Conservation (phyloP, 35 echinoderm and acorn worm genomes). For the Lytechinus pictus region DNA sequence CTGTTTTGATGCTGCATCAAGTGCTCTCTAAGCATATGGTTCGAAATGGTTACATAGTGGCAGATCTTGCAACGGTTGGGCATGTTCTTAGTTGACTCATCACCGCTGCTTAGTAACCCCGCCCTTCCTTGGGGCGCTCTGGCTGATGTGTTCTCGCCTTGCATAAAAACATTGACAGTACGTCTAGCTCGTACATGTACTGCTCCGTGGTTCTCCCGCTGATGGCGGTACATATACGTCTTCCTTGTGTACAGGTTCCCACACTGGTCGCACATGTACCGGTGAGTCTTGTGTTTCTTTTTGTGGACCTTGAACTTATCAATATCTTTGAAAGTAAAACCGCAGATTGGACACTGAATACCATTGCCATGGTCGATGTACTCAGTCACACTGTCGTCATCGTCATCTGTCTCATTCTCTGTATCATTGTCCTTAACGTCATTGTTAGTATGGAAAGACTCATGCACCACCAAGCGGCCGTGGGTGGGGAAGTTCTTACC, state of each 20-base stretch:
- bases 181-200: background rate
- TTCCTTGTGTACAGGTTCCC: background rate
- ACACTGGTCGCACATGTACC: background rate
- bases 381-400: background rate
- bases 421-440: background rate
- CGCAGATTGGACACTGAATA: background rate
- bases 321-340: background rate
- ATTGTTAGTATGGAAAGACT: background rate
- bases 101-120: background rate
- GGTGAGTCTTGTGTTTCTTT: conserved; percentile 13
- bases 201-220: background rate
- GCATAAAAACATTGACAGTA: background rate
- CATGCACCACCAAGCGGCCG: conserved; percentile 19
- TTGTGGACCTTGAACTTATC: background rate
- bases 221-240: background rate
- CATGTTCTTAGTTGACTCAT: background rate
- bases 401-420: background rate
- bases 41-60: background rate
- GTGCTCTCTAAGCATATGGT: background rate
- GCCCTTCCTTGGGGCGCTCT: background rate
- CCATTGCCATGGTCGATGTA: background rate
- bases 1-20: background rate
- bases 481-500: conserved; percentile 40
- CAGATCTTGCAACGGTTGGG: background rate
- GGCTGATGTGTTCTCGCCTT: background rate